These are phyloP conservation scores for Pediacus dermestoides DNA, from an alignment of 2,888 invertebrate genomes.

Conservation along the genomic window DNA sequence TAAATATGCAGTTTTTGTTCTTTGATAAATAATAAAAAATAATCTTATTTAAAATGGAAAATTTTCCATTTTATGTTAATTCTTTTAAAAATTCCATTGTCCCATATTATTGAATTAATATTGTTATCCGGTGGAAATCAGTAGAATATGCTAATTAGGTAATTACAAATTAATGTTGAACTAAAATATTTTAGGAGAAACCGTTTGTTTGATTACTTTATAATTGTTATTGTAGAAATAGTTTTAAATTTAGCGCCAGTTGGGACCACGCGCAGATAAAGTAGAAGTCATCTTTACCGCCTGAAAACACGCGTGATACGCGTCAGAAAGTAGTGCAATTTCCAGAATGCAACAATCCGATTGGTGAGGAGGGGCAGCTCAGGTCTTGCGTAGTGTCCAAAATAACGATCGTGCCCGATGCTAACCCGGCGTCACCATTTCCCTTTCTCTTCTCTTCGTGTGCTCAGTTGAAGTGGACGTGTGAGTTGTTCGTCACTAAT, in stretches of 20 bases:
- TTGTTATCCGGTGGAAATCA: too few species aligned
- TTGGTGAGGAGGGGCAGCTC: slow-evolving; percentile 18
- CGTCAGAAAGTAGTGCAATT: slow-evolving; percentile 23
- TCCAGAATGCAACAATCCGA: slow-evolving; percentile 4
- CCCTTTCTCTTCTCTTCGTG: slow-evolving; percentile 41
- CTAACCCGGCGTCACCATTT: slow-evolving; percentile 16
- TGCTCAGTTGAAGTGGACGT: slow-evolving; percentile 40
- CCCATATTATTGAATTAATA: too few species aligned
- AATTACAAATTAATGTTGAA: too few species aligned
- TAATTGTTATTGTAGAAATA: slow-evolving; percentile 1
- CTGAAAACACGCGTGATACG: slow-evolving; percentile 12
- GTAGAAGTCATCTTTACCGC: slow-evolving; percentile 5
- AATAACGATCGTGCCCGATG: slow-evolving; percentile 14
- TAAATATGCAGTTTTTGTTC: too few species aligned
- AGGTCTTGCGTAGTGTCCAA: slow-evolving; percentile 12
- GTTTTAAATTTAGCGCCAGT: not conserved
- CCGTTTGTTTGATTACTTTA: slow-evolving; percentile 6
- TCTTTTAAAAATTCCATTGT: too few species aligned
- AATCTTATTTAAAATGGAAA: too few species aligned
- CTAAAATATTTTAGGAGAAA: too few species aligned
- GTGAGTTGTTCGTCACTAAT: slow-evolving; percentile 29
- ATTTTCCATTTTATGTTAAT: too few species aligned
- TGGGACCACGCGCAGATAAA: too few species aligned
- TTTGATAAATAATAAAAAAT: too few species aligned
- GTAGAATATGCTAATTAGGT: too few species aligned